Base-by-base conservation (phyloP, 2,888 invertebrate species). In the Meandrusa payeni region DNA sequence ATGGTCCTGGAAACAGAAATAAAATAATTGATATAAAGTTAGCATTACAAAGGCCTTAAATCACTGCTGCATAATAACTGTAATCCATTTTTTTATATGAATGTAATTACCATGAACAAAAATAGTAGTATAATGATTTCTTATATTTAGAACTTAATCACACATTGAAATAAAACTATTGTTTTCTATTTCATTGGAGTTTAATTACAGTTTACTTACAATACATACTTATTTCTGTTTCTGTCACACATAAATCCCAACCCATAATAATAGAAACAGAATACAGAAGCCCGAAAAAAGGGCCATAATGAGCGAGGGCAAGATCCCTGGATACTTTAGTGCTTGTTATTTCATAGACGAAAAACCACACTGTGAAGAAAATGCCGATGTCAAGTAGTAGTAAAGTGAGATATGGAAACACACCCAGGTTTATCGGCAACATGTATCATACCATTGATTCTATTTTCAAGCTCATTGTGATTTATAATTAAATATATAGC, bases 301-400 rank as follows among this genome's bases (percentile, higher is more conserved):
- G 1, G 99, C 95, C 0, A 99, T 98, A 6, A 98, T 96, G 26
- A 97, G 74, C 2, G 98, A 95, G 26, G 99, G 92, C 1, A 96
- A 96, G 86, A 54, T 96, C 95, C 61, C 96, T 89, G 0, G 95
- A 95, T 59, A 92, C 91, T 72, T 94, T 97, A 2, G 95, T 97
- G 54, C 95, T 94, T 23, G 96, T 97, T 1, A 97, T 97, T 90
- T 97, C 97, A 69, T 96, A 97, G 19, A 99, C 98, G 79, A 99
- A 98, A 89, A 99, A 99, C 98, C 98, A 99, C 15, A 98, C 98
- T 37, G 98, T 98, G 80, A 99, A 98, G 83, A 99, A 97, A 56
- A 98, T 94, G 32, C 99, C 99, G 60, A 99, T 97, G 38, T 95
- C 95, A 47, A 99, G 89, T 24, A 99, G 89, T 5, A 98, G 93